Percentiles rank a stretch among this genome's conserved stretches.
Evolutionary conservation across 2,113 vertebrate genomes (phyloP).

Genomic region (Pelusios castaneus): DNA sequence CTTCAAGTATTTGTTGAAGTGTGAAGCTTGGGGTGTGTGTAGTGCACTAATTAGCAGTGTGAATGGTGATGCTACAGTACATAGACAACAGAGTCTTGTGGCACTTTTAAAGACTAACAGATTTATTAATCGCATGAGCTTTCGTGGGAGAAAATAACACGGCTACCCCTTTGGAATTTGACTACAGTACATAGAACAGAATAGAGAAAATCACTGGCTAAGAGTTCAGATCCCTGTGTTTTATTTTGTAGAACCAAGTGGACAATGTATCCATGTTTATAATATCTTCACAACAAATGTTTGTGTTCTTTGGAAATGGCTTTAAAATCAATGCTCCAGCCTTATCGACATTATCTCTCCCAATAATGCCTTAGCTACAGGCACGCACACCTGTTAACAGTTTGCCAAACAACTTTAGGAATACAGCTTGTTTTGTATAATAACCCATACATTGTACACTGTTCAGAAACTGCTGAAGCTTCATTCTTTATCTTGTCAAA

Average conservation of each 20-base stretch:
- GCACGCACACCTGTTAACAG: not conserved
- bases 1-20: not conserved
- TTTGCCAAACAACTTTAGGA: constrained; percentile 3
- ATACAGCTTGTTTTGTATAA: not conserved
- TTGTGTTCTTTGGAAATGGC: not conserved
- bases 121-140: no score
- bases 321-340: not conserved
- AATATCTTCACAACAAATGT: not conserved
- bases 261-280: not conserved
- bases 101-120: no score
- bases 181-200: fast-evolving
- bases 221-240: fast-evolving
- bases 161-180: no score
- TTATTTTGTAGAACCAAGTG: not conserved
- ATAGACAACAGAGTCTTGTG: no score
- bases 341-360: constrained; percentile 12
- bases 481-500: constrained; percentile 51
- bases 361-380: not conserved
- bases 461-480: constrained; percentile 31
- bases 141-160: no score
- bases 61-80: not conserved
- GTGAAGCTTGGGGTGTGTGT: not conserved
- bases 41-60: fast-evolving
- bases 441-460: not conserved
- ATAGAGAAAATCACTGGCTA: not conserved